A percentile compares a stretch with the other conserved stretches of the same genome.
Conservation (phyloP, 53 echinoderm and acorn worm species). For the Apostichopus leukothele region DNA sequence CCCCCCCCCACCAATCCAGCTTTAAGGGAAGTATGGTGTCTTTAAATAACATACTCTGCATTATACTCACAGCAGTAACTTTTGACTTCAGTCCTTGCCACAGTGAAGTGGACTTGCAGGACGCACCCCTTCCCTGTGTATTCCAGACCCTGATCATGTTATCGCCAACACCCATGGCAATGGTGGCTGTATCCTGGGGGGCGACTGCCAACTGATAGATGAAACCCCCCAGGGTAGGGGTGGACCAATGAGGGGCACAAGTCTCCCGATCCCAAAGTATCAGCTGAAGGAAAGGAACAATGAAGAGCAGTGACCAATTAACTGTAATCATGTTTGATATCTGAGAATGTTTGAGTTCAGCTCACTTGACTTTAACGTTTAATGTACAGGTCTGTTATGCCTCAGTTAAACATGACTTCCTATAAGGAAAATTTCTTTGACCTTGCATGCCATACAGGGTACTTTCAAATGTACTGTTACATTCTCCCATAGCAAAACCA, state of each 20-base stretch:
- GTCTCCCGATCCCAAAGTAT: slow-evolving; percentile 74
- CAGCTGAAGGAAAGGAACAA: slow-evolving; percentile 50
- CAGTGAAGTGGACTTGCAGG: slow-evolving; percentile 58
- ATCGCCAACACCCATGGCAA: slow-evolving; percentile 91
- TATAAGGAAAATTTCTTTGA: no score
- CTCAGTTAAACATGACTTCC: no score
- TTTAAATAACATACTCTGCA: background rate
- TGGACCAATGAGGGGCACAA: slow-evolving; percentile 54
- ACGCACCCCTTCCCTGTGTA: slow-evolving; percentile 53
- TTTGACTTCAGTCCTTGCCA: slow-evolving; percentile 98
- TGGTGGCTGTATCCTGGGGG: slow-evolving; percentile 71
- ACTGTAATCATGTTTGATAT: background rate
- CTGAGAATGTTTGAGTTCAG: background rate
- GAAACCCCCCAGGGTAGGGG: slow-evolving; percentile 91
- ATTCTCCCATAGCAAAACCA: no score
- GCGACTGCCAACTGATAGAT: slow-evolving; percentile 72
- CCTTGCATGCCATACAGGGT: no score
- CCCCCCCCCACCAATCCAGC: no score
- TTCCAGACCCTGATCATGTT: slow-evolving; percentile 94
- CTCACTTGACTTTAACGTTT: no score
- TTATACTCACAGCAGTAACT: slow-evolving; percentile 80
- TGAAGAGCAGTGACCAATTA: no score
- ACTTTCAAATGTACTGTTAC: no score
- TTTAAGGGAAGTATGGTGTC: no score
- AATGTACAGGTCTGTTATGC: no score